Conservation (phyloP, 2,888 invertebrate species). For the Notodonta ziczac region DNA sequence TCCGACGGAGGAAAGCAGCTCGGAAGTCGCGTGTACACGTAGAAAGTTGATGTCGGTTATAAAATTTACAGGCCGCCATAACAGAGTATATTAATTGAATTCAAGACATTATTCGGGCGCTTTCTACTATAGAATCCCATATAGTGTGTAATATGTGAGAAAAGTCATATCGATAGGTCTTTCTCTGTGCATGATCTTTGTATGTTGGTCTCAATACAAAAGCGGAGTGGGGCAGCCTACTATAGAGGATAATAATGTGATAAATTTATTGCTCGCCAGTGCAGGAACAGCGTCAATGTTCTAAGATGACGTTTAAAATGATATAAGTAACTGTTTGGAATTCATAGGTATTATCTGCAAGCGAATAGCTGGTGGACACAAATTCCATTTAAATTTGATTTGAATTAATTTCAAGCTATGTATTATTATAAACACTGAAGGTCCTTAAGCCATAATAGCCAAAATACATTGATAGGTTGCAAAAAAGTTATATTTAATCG, state of each 20-base stretch:
- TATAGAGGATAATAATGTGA: constrained; percentile 22
- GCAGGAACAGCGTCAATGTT: constrained; percentile 20
- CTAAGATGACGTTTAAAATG: constrained; percentile 37
- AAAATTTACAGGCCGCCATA: constrained; percentile 64
- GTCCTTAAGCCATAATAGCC: too few relatives aligned
- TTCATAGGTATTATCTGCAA: constrained; percentile 38
- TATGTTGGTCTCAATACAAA: too few relatives aligned
- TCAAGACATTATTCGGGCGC: constrained; percentile 61
- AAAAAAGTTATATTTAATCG: too few relatives aligned
- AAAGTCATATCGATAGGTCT: too few relatives aligned
- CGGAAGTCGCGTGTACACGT: constrained; percentile 66
- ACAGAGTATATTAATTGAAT: constrained; percentile 71
- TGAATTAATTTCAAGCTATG: constrained; percentile 1
- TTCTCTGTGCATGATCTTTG: too few relatives aligned
- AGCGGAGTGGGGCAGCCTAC: neutral
- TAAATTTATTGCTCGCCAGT: constrained; percentile 29
- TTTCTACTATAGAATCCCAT: constrained; percentile 62
- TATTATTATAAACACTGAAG: too few relatives aligned
- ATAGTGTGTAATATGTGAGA: constrained; percentile 48
- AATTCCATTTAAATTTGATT: constrained; percentile 29
- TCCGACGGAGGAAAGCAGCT: constrained; percentile 58
- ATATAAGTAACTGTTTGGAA: constrained; percentile 26
- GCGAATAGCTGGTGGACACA: constrained; percentile 33
- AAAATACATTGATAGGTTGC: too few relatives aligned
- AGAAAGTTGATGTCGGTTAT: constrained; percentile 74